These are phyloP conservation scores for Sorex fumeus DNA, from an alignment of 2,113 vertebrate genomes.

Conservation along the genomic window DNA sequence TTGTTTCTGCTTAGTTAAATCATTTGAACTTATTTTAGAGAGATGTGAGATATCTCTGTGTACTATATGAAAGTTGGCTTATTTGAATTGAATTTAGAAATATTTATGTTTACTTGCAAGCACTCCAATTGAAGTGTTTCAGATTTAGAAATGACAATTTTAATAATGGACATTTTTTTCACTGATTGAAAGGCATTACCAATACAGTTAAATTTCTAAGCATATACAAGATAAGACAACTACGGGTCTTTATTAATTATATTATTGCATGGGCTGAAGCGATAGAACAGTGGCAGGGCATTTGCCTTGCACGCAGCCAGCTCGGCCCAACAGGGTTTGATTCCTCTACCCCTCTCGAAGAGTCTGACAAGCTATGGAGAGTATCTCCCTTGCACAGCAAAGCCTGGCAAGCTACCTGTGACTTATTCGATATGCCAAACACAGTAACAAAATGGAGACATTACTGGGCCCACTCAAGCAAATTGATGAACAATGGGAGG, in stretches of 20 bases:
- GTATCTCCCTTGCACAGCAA: too few relatives aligned
- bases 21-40: not conserved
- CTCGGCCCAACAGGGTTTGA: too few relatives aligned
- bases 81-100: constrained; percentile 31
- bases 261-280: constrained; percentile 38
- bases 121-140: not conserved
- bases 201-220: constrained; percentile 48
- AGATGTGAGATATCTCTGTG: not conserved
- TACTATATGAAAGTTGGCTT: constrained; percentile 7
- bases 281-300: too few relatives aligned
- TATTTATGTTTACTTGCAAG: not conserved
- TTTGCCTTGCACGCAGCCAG: too few relatives aligned
- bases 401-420: too few relatives aligned
- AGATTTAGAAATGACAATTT: constrained; percentile 58
- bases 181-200: not conserved
- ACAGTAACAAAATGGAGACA: too few relatives aligned
- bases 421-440: too few relatives aligned
- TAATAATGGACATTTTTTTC: constrained; percentile 30
- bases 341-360: too few relatives aligned
- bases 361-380: too few relatives aligned
- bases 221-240: constrained; percentile 35
- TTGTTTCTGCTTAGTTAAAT: not conserved
- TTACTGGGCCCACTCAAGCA: too few relatives aligned
- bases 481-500: too few relatives aligned
- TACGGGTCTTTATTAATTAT: constrained; percentile 10